Conservation (phyloP, 2,888 invertebrate genomes). For the Acholoe squamosa region DNA sequence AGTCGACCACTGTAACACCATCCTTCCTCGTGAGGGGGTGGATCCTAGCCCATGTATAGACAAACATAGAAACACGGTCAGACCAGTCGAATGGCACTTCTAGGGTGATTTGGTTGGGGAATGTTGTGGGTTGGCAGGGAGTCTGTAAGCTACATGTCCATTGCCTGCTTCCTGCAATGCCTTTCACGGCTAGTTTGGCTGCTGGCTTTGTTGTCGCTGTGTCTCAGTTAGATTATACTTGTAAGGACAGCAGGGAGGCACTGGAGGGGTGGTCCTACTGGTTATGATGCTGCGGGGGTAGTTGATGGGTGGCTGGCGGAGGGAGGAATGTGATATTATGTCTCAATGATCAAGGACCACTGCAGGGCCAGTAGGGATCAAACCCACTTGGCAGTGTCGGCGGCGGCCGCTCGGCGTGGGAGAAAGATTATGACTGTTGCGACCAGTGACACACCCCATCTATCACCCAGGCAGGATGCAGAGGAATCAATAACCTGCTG, state of each 20-base stretch:
- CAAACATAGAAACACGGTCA: background rate
- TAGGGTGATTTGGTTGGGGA: background rate
- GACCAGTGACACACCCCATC: conserved; percentile 52
- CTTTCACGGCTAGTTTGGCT: conserved; percentile 11
- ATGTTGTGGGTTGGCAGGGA: background rate
- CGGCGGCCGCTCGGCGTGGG: conserved; percentile 19
- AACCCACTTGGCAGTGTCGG: conserved; percentile 50
- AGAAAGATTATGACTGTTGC: conserved; percentile 57
- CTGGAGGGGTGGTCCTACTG: too few species aligned
- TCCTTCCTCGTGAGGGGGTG: background rate
- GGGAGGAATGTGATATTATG: conserved; percentile 47
- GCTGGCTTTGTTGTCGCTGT: background rate
- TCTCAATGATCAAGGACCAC: conserved; percentile 35
- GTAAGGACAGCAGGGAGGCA: background rate
- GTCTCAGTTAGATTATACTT: background rate
- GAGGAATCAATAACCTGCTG: conserved; percentile 23
- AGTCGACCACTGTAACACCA: background rate
- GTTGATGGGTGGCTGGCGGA: background rate
- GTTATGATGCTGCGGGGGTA: background rate
- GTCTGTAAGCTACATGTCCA: background rate
- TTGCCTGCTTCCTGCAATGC: background rate
- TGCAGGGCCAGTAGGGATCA: background rate
- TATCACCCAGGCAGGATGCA: conserved; percentile 1
- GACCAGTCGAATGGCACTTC: too few species aligned
- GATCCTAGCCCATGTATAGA: background rate